Base-by-base conservation (phyloP, 2,888 invertebrate species). In the Dorcus hopei region DNA sequence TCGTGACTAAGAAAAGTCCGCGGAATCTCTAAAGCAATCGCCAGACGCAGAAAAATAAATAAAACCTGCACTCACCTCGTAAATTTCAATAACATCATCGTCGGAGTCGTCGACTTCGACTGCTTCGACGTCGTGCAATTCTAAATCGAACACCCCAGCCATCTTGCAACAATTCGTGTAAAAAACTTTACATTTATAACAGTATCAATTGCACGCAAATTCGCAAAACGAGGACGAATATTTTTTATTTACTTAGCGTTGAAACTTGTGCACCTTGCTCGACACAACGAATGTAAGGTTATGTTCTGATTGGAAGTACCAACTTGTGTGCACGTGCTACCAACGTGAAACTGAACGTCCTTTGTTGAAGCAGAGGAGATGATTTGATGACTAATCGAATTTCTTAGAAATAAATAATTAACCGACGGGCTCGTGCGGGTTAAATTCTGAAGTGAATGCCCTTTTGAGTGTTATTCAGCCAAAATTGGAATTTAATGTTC, bases 71-170 rank as follows among this genome's bases (percentile, higher is more conserved):
- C 80, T 84, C 85, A 94, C 95, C 87, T 91, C 91, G 82, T 92
- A 91, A 67, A 88, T 82, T 75, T 92, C 92, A 77, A 94, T 90
- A 77, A 89, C 89, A 82, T 96, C 96, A 77, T 75, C 74, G 70
- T 95, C 94, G 73, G 91, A 91, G 76, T 90, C 89, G 78, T 90
- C 89, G 74, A 86, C 82, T 63, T 82, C 81, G 69, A 83, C 83
- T 62, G 84, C 81, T 77, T 84, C 84, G 60, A 80, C 82, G 74
- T 89, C 88, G 74, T 88, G 88, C 75, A 95, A 84, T 81, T 96
- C 95, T 80, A 96, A 88, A 84, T 95, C 94, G 80, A 96, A 95
- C 79, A 95, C 91, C 80, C 91, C 94, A 79, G 90, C 90, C 89
- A 90, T 90, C 74, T 70, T 79, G 48, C 9, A 19, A 26, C 26